phyloP scores from a whole-genome alignment of 2,113 vertebrate genomes.

The Spermophilus dauricus region DNA sequence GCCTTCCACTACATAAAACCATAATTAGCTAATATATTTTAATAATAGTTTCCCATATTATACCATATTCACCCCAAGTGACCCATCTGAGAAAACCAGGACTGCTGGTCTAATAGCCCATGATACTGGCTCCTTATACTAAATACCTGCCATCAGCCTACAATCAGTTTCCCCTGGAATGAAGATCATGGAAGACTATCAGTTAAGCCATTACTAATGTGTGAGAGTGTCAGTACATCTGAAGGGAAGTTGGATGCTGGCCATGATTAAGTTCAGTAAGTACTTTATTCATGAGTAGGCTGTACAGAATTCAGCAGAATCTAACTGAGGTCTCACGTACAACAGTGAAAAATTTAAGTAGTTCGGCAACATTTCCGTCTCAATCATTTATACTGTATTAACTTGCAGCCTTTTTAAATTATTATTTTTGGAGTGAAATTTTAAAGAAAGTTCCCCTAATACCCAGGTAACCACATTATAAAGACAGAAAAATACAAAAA shows the following conservation, averaged over 20 bases:
- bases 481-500: slow-evolving; percentile 8
- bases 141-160: no score
- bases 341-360: neutral
- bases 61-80: neutral
- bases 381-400: neutral
- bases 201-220: neutral
- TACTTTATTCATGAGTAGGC: slow-evolving; percentile 9
- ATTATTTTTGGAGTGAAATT: neutral
- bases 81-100: neutral
- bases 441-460: neutral
- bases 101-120: neutral
- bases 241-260: neutral
- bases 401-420: neutral
- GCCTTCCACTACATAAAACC: neutral
- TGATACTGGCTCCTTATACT: neutral
- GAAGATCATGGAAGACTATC: no score
- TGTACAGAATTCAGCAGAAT: neutral
- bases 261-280: neutral
- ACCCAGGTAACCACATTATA: neutral
- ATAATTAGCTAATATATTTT: neutral
- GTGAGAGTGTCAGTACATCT: no score
- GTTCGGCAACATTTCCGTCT: neutral
- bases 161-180: neutral
- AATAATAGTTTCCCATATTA: neutral
- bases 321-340: neutral